Conservation (phyloP, 2,113 vertebrate genomes). For the Hylia prasina region DNA sequence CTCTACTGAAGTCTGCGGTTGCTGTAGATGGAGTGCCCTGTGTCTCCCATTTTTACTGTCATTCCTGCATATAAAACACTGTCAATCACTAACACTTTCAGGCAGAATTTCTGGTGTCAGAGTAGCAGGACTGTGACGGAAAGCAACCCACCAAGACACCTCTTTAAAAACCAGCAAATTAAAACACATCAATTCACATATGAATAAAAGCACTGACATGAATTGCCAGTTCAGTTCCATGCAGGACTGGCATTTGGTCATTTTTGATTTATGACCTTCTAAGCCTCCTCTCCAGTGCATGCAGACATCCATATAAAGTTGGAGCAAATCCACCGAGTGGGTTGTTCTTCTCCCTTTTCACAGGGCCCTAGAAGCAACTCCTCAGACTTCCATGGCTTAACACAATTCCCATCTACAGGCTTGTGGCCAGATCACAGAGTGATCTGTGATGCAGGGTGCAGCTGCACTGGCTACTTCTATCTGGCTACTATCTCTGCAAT, state of each 20-base stretch:
- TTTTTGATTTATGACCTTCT: neutral
- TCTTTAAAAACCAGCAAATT: neutral
- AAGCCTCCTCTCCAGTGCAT: neutral
- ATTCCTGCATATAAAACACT: neutral
- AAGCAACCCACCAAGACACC: neutral
- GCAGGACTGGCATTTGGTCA: neutral
- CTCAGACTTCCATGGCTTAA: neutral
- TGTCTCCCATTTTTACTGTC: neutral
- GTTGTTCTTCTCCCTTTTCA: neutral
- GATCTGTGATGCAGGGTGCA: no score
- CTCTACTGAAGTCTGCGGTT: neutral
- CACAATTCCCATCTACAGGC: neutral
- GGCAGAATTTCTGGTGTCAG: neutral
- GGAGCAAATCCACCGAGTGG: neutral
- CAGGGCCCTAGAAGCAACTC: neutral
- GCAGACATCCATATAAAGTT: neutral
- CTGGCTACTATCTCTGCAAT: neutral
- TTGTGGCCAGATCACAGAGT: neutral
- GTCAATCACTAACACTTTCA: neutral
- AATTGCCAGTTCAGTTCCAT: neutral
- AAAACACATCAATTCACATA: neutral
- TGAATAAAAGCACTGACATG: neutral
- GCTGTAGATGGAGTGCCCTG: neutral
- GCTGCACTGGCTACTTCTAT: neutral
- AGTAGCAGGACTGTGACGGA: neutral